Conservation (phyloP, 2,888 invertebrate species). For the Eupithecia insigniata region DNA sequence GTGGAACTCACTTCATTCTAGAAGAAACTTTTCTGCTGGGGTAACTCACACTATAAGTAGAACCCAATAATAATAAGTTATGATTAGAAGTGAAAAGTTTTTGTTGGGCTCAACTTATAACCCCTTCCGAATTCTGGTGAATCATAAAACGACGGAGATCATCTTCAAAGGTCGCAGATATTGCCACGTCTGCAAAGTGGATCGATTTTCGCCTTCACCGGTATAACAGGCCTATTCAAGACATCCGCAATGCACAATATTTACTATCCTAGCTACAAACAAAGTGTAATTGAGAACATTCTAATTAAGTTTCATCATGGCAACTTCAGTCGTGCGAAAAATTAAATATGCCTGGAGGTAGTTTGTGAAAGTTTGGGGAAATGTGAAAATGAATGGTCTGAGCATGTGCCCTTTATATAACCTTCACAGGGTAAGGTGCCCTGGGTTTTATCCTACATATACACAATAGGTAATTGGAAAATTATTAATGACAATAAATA, state of each 20-base stretch:
- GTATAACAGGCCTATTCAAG: slow-evolving; percentile 17
- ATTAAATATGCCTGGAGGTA: slow-evolving; percentile 42
- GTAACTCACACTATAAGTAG: too few relatives aligned
- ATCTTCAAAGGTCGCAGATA: slow-evolving; percentile 8
- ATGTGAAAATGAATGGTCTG: slow-evolving; percentile 40
- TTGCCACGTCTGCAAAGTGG: slow-evolving; percentile 14
- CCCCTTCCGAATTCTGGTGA: not conserved
- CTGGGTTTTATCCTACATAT: not conserved
- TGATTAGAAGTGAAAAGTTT: not conserved
- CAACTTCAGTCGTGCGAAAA: slow-evolving; percentile 39
- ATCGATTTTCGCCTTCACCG: slow-evolving; percentile 17
- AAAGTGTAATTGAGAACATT: slow-evolving; percentile 40
- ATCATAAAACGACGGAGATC: slow-evolving; percentile 3
- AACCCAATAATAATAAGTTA: not conserved
- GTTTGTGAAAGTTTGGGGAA: slow-evolving; percentile 31
- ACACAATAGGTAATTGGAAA: not conserved
- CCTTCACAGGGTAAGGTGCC: slow-evolving; percentile 1
- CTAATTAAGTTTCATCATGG: slow-evolving; percentile 41
- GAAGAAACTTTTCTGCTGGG: too few relatives aligned
- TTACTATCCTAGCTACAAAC: slow-evolving; percentile 24
- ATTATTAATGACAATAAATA: not conserved
- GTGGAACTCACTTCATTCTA: too few relatives aligned
- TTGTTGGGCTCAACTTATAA: not conserved
- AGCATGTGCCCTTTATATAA: slow-evolving; percentile 34
- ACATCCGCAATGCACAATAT: slow-evolving; percentile 19